These are phyloP conservation scores for Lampris incognitus DNA, from an alignment of 2,113 vertebrate species.

Conservation along the genomic window DNA sequence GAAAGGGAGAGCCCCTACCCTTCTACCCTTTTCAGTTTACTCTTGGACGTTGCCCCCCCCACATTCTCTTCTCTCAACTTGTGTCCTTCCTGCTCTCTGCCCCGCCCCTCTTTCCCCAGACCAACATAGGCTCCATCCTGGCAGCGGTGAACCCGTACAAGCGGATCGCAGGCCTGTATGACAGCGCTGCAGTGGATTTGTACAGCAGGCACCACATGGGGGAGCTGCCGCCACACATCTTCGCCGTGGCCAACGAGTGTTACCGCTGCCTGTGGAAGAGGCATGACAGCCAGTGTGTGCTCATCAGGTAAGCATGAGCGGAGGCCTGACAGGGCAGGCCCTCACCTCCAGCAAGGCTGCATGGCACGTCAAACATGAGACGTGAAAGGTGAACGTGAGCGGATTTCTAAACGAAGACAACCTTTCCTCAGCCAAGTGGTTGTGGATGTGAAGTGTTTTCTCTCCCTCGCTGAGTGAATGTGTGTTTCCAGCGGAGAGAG, in stretches of 20 bases:
- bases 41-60: neutral
- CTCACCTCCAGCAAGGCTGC: too few species aligned
- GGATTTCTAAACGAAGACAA: too few species aligned
- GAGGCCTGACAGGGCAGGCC: too few species aligned
- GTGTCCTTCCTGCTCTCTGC: neutral
- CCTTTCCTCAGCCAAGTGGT: too few species aligned
- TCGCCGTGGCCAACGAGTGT: conserved; percentile 93
- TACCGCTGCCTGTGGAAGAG: conserved; percentile 96
- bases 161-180: conserved; percentile 86
- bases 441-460: neutral
- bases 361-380: too few species aligned
- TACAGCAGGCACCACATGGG: conserved; percentile 91
- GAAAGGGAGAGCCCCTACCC: neutral
- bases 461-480: neutral
- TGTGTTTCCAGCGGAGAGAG: conserved; percentile 86
- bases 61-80: neutral
- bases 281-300: conserved; percentile 94
- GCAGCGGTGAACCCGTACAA: conserved; percentile 93
- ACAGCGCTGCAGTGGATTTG: conserved; percentile 81
- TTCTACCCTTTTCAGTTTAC: too few species aligned
- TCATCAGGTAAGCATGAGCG: conserved; percentile 85
- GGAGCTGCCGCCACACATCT: conserved; percentile 93
- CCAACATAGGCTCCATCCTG: conserved; percentile 93
- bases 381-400: too few species aligned
- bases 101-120: conserved; percentile 73